Evolutionary conservation across 2,888 invertebrate genomes (phyloP).

Genomic region (Eulithis testata): DNA sequence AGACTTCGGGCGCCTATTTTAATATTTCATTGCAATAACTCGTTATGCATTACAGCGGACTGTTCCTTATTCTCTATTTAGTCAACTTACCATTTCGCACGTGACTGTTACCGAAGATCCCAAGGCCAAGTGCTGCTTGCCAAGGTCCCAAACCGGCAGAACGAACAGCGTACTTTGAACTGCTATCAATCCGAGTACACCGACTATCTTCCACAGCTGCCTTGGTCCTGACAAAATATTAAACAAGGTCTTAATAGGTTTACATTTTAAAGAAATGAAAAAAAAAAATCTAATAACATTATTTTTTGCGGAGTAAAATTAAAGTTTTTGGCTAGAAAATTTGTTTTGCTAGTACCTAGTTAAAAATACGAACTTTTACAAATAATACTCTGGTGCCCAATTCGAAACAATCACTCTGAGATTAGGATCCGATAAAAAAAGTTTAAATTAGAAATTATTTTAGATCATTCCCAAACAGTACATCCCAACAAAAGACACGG

Average conservation of each 20-base stretch:
- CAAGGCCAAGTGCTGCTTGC: conserved; percentile 64
- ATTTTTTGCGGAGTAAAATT: too few species aligned
- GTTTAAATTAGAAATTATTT: conserved; percentile 48
- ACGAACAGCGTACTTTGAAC: conserved; percentile 55
- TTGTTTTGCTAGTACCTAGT: too few species aligned
- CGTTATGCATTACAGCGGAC: neutral
- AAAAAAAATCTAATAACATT: too few species aligned
- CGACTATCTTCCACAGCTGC: conserved; percentile 54
- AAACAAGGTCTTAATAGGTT: neutral
- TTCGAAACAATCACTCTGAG: conserved; percentile 26
- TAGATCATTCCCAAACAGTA: conserved; percentile 39
- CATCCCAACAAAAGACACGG: conserved; percentile 43
- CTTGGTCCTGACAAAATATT: conserved; percentile 53
- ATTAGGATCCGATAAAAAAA: conserved; percentile 42
- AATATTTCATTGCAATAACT: neutral
- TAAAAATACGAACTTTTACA: conserved; percentile 5
- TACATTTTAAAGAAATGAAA: too few species aligned
- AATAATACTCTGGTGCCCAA: conserved; percentile 1
- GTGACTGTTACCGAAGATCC: conserved; percentile 70
- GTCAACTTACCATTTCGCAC: conserved; percentile 69
- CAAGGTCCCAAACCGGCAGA: conserved; percentile 65
- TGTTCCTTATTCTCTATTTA: neutral
- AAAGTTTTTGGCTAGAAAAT: neutral
- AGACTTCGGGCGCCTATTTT: neutral
- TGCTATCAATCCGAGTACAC: conserved; percentile 52